A percentile compares a stretch with the other conserved stretches of the same genome.
phyloP scores from a whole-genome alignment of 2,113 vertebrate genomes.

The Epinephelus cyanopodus region DNA sequence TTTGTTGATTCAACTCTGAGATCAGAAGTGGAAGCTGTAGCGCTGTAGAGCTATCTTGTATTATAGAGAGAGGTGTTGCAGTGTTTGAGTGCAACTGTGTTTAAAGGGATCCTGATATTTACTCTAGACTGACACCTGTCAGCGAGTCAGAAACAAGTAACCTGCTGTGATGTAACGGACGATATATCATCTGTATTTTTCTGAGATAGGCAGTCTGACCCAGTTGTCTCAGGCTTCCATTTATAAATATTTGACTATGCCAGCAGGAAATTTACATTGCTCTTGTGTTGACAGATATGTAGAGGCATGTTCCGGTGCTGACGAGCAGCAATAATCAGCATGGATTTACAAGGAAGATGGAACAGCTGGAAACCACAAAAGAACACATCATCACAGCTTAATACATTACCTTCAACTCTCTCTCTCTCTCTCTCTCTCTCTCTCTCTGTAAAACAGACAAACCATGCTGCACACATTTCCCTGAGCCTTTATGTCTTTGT shows the following conservation, averaged over 20 bases:
- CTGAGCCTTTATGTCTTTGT: background rate
- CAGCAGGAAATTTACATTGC: conserved; percentile 30
- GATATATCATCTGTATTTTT: background rate
- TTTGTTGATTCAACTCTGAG: background rate
- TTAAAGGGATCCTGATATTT: background rate
- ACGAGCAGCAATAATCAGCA: conserved; percentile 13
- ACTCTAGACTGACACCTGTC: background rate
- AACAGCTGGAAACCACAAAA: conserved; percentile 29
- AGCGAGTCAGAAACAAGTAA: background rate
- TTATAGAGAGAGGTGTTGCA: background rate
- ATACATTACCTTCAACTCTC: background rate
- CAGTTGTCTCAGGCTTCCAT: conserved; percentile 25
- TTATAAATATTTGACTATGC: conserved; percentile 37
- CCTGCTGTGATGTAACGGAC: conserved; percentile 1
- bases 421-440: background rate
- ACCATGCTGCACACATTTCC: conserved; percentile 13
- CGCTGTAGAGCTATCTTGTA: background rate
- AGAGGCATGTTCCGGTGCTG: background rate
- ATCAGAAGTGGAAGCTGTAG: background rate
- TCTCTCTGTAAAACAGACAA: conserved; percentile 12
- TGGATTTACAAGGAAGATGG: conserved; percentile 7
- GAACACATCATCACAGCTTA: conserved; percentile 18
- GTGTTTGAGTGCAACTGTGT: background rate
- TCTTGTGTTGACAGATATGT: conserved; percentile 35
- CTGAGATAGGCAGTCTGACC: conserved; percentile 12